Conservation (phyloP, 2,888 invertebrate genomes). For the Merodon equestris region DNA sequence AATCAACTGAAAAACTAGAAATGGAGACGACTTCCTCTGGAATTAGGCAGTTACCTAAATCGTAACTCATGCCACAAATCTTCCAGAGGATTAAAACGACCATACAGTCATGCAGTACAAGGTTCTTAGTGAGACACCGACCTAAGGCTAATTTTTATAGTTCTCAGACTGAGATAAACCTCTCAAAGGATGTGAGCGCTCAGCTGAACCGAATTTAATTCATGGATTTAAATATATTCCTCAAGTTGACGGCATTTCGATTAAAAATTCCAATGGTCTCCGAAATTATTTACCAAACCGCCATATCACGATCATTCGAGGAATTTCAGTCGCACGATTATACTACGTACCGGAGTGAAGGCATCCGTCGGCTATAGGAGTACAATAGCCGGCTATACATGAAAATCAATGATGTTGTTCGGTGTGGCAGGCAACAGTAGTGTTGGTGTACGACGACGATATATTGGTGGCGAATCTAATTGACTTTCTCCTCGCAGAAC, state of each 20-base stretch:
- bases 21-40: too few species aligned
- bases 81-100: too few species aligned
- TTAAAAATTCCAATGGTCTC: constrained; percentile 68
- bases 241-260: constrained; percentile 63
- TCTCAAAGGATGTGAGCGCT: too few species aligned
- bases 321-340: constrained; percentile 47
- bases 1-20: too few species aligned
- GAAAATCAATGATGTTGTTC: not conserved
- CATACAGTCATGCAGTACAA: too few species aligned
- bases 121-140: too few species aligned
- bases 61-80: too few species aligned
- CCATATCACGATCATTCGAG: constrained; percentile 49
- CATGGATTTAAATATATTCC: constrained; percentile 60
- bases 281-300: constrained; percentile 63
- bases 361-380: not conserved
- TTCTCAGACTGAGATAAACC: too few species aligned
- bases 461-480: constrained; percentile 60
- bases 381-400: constrained; percentile 7
- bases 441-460: not conserved
- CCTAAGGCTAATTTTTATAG: too few species aligned
- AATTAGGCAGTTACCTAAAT: too few species aligned
- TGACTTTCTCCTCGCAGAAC: constrained; percentile 67
- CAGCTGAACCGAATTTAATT: constrained; percentile 39
- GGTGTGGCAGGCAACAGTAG: too few species aligned
- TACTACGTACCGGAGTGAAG: constrained; percentile 6